These are phyloP conservation scores for Falcunculus frontatus DNA, from an alignment of 2,113 vertebrate species.

Conservation along the genomic window DNA sequence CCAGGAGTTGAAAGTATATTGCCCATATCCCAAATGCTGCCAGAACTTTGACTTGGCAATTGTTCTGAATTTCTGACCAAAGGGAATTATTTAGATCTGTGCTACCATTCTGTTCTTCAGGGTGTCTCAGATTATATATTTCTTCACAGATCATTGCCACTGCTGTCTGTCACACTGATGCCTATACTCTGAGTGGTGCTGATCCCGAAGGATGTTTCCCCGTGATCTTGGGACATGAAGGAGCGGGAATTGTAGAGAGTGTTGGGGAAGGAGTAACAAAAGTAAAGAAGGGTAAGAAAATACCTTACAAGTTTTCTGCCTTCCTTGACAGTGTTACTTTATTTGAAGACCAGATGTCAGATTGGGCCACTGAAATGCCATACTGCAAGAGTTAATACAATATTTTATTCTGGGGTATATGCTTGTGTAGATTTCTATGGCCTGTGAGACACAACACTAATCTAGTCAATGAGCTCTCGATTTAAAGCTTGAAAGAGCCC, in stretches of 20 bases:
- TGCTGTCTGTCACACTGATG: constrained; percentile 80
- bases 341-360: background rate
- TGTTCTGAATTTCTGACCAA: background rate
- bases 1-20: background rate
- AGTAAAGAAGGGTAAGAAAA: constrained; percentile 83
- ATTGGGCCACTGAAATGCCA: background rate
- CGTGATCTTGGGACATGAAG: constrained; percentile 81
- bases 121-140: background rate
- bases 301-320: background rate
- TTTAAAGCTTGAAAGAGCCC: background rate
- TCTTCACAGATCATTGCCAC: constrained; percentile 74
- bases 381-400: background rate
- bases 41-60: background rate
- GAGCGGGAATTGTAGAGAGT: constrained; percentile 80
- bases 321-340: background rate
- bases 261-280: constrained; percentile 91
- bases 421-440: background rate
- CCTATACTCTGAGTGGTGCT: constrained; percentile 78
- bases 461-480: background rate
- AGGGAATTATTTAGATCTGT: background rate
- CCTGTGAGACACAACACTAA: background rate
- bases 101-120: background rate
- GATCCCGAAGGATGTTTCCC: constrained; percentile 79
- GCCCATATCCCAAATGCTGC: background rate
- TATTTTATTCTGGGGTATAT: background rate